A percentile compares a stretch with the other conserved stretches of the same genome.
Conservation (phyloP, 2,113 vertebrate species). For the Psilopsiagon aymara region DNA sequence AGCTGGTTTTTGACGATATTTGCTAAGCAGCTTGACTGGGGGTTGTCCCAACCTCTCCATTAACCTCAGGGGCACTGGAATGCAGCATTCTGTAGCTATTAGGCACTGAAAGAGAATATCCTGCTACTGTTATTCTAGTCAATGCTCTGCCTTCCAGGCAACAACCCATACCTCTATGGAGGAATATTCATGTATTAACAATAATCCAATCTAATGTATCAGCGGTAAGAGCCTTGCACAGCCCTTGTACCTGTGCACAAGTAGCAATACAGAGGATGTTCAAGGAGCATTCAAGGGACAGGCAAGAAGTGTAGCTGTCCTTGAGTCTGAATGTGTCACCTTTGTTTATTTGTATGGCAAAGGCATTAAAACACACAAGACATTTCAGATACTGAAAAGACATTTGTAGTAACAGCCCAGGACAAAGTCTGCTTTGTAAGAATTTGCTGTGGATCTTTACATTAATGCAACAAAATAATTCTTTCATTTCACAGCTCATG, state of each 20-base stretch:
- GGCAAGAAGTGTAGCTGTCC: not conserved
- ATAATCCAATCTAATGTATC: not conserved
- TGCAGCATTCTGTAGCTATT: not conserved
- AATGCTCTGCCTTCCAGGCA: not conserved
- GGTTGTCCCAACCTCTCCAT: not conserved
- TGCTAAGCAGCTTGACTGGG: conserved; percentile 1
- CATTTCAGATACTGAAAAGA: not conserved
- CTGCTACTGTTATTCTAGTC: not conserved
- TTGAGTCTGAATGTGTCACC: not conserved
- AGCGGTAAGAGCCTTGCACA: not conserved
- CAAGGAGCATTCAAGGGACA: not conserved
- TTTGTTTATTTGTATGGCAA: not conserved
- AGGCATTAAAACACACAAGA: not conserved
- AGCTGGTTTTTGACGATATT: not conserved
- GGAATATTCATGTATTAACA: not conserved
- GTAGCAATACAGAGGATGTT: not conserved
- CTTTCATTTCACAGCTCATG: conserved; percentile 10
- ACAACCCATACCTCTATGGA: not conserved
- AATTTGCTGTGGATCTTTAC: not conserved
- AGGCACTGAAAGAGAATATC: not conserved
- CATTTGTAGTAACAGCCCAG: not conserved
- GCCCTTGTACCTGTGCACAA: not conserved
- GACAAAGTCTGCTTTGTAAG: not conserved
- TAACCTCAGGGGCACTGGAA: not conserved
- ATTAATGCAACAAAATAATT: conserved; percentile 28